Percentiles rank a stretch among this genome's conserved stretches.
Evolutionary conservation across 37 sponge, comb jelly and placozoan species (phyloP).

Genomic region (Amphimedon queenslandica): DNA sequence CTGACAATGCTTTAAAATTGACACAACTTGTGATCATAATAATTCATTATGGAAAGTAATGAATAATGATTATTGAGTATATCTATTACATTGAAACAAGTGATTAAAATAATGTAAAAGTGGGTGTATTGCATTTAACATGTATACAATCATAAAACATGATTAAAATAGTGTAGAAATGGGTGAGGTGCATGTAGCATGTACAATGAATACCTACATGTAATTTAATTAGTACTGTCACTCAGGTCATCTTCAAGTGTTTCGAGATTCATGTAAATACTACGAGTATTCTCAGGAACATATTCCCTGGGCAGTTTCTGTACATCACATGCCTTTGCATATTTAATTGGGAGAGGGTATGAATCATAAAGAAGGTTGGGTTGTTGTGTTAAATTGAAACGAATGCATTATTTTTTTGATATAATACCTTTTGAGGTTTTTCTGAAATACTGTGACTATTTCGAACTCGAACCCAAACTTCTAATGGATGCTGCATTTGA

Average conservation of each 20-base stretch:
- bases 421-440: background rate
- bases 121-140: slow-evolving; percentile 2
- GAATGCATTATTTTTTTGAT: background rate
- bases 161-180: too few species aligned
- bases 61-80: background rate
- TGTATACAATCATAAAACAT: too few species aligned
- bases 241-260: too few species aligned
- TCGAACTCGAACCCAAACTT: slow-evolving; percentile 19
- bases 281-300: background rate
- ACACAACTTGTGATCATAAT: too few species aligned
- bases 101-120: slow-evolving; percentile 32
- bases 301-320: background rate
- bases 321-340: slow-evolving; percentile 4
- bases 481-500: slow-evolving; percentile 1
- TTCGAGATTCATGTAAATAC: too few species aligned
- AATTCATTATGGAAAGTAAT: background rate
- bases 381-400: background rate
- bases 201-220: too few species aligned
- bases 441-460: background rate
- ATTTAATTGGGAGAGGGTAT: slow-evolving; percentile 9
- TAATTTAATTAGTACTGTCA: too few species aligned
- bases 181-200: too few species aligned
- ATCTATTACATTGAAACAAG: background rate
- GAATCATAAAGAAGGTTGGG: background rate
- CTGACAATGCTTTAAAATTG: too few species aligned